These are phyloP conservation scores for Acrocera orbiculus DNA, from an alignment of 2,888 invertebrate species.

Conservation along the genomic window DNA sequence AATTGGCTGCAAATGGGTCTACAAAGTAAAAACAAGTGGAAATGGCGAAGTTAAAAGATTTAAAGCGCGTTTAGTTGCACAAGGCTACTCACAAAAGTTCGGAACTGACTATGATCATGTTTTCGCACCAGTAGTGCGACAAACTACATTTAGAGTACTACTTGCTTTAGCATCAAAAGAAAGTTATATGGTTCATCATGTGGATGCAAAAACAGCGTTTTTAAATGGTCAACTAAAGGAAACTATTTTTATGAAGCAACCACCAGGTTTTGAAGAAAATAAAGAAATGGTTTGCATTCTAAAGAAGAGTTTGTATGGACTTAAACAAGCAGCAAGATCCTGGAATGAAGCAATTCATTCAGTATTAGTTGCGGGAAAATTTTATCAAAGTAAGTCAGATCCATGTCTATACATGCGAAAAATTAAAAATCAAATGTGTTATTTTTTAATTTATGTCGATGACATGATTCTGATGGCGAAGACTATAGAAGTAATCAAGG, in stretches of 20 bases:
- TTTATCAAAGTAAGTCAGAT: constrained; percentile 8
- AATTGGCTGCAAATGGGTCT: constrained; percentile 14
- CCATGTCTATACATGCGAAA: constrained; percentile 8
- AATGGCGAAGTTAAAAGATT: constrained; percentile 9
- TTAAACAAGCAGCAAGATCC: constrained; percentile 12
- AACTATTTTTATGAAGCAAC: constrained; percentile 11
- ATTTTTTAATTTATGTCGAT: constrained; percentile 10
- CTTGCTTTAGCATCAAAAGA: constrained; percentile 4
- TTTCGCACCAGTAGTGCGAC: constrained; percentile 9
- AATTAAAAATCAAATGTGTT: constrained; percentile 4
- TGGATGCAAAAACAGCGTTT: constrained; percentile 11
- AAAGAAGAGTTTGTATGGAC: constrained; percentile 11
- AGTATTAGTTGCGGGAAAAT: constrained; percentile 2
- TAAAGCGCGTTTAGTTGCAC: constrained; percentile 9
- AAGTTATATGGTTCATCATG: constrained; percentile 7
- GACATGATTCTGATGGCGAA: constrained; percentile 8
- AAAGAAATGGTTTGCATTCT: constrained; percentile 8
- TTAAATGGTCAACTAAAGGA: constrained; percentile 8
- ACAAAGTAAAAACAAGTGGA: constrained; percentile 10
- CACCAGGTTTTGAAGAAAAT: constrained; percentile 8
- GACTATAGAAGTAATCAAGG: constrained; percentile 1
- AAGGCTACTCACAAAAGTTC: constrained; percentile 9
- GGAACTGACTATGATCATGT: constrained; percentile 10
- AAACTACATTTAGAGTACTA: constrained; percentile 9
- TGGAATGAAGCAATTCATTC: constrained; percentile 10